Conservation (phyloP, 1,140 invertebrate species). For the Teleogryllus occipitalis region DNA sequence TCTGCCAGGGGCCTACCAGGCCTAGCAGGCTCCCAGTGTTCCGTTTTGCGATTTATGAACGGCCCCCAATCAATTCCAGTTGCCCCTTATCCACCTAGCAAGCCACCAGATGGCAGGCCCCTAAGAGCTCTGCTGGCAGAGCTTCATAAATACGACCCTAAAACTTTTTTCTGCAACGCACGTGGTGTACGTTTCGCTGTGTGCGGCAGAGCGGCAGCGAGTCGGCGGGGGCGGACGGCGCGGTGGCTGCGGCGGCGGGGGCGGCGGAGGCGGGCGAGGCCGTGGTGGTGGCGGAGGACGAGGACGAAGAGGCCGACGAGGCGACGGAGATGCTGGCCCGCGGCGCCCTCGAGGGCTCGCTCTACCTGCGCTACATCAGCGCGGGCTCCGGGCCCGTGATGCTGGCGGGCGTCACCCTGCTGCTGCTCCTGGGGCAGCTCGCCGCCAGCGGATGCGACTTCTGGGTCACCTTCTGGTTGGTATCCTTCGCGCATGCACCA, state of each 20-base stretch:
- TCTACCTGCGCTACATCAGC: conserved; percentile 45
- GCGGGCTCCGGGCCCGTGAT: conserved; percentile 44
- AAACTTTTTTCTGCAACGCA: too few relatives aligned
- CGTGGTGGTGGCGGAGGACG: conserved; percentile 17
- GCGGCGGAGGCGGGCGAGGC: neutral
- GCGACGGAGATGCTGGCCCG: conserved; percentile 47
- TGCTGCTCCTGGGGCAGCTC: conserved; percentile 39
- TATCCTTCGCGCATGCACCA: too few relatives aligned
- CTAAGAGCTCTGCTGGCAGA: too few relatives aligned
- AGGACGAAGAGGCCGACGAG: conserved; percentile 36
- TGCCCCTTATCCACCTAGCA: too few relatives aligned
- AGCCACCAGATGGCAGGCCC: too few relatives aligned
- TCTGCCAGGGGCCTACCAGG: too few relatives aligned
- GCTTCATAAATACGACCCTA: too few relatives aligned
- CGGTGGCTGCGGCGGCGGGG: too few relatives aligned
- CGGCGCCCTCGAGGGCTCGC: conserved; percentile 43
- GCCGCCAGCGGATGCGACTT: conserved; percentile 42
- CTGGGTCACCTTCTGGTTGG: conserved; percentile 45
- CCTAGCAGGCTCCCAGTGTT: too few relatives aligned
- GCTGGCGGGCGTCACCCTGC: conserved; percentile 35
- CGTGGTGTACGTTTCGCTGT: too few relatives aligned
- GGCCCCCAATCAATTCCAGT: too few relatives aligned
- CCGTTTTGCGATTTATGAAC: too few relatives aligned
- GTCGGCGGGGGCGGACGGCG: neutral
- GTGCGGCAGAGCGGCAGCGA: neutral